Evolutionary conservation across 2,888 invertebrate genomes (phyloP).

Genomic region (Archips xylosteana): DNA sequence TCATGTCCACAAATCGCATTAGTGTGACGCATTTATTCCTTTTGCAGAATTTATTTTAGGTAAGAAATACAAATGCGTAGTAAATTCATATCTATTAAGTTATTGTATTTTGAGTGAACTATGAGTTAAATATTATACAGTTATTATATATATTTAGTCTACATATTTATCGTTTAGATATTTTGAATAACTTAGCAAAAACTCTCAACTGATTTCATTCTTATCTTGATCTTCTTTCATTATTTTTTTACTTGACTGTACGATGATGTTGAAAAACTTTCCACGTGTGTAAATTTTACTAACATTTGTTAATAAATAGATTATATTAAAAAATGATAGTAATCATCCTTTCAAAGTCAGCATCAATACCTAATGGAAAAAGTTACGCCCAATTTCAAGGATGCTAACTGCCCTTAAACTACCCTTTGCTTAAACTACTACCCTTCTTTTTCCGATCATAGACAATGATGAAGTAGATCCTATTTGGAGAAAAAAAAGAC

Average conservation of each 20-base stretch:
- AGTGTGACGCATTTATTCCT: not conserved
- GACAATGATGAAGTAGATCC: not conserved
- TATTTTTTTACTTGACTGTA: too few relatives aligned
- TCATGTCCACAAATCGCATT: conserved; percentile 12
- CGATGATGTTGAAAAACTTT: too few relatives aligned
- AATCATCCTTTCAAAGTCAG: not conserved
- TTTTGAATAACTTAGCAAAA: too few relatives aligned
- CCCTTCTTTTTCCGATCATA: not conserved
- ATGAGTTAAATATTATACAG: not conserved
- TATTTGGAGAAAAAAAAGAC: not conserved
- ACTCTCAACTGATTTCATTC: too few relatives aligned
- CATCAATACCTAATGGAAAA: too few relatives aligned
- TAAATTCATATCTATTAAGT: not conserved
- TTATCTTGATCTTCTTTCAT: too few relatives aligned
- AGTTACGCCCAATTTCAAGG: not conserved
- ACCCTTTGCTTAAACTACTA: too few relatives aligned
- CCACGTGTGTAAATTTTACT: too few relatives aligned
- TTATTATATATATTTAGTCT: too few relatives aligned
- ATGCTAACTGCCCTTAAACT: not conserved
- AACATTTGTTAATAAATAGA: too few relatives aligned
- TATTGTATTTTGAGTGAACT: not conserved
- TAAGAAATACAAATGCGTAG: not conserved
- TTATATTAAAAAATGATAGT: too few relatives aligned
- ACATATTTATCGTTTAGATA: too few relatives aligned
- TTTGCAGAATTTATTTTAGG: not conserved